These are phyloP conservation scores for Tipula helvola DNA, from an alignment of 2,888 invertebrate species.

Conservation along the genomic window DNA sequence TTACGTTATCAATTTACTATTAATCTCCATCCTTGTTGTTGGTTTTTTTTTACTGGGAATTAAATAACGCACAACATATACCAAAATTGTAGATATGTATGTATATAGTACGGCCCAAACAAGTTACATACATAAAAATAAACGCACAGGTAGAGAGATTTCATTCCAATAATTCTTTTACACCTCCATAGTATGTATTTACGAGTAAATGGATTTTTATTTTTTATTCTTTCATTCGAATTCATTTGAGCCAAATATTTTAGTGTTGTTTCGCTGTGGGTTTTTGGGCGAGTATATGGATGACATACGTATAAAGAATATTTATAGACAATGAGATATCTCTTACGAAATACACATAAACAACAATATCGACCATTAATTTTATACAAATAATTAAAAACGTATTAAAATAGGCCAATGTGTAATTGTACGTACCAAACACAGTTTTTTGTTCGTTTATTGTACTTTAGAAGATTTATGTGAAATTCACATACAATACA, in stretches of 20 bases:
- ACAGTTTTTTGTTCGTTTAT: background rate
- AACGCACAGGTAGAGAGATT: background rate
- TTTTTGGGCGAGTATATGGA: background rate
- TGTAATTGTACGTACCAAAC: background rate
- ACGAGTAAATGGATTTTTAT: background rate
- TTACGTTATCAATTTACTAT: background rate
- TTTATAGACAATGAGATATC: background rate
- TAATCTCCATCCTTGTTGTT: background rate
- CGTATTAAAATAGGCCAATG: background rate
- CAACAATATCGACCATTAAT: background rate
- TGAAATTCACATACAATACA: background rate
- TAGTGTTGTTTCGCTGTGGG: background rate
- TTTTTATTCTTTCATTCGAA: background rate
- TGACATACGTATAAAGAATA: background rate
- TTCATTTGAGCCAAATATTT: background rate
- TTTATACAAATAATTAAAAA: background rate
- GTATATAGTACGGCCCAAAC: background rate
- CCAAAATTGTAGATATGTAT: background rate
- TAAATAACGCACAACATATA: background rate
- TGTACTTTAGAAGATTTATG: background rate
- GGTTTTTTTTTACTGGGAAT: background rate
- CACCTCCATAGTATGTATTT: background rate
- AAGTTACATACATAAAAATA: background rate
- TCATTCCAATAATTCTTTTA: background rate
- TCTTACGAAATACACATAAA: background rate